Evolutionary conservation across 2,797 vertebrate species (phyloP).

Genomic region (Poeciliopsis paucimaculata): DNA sequence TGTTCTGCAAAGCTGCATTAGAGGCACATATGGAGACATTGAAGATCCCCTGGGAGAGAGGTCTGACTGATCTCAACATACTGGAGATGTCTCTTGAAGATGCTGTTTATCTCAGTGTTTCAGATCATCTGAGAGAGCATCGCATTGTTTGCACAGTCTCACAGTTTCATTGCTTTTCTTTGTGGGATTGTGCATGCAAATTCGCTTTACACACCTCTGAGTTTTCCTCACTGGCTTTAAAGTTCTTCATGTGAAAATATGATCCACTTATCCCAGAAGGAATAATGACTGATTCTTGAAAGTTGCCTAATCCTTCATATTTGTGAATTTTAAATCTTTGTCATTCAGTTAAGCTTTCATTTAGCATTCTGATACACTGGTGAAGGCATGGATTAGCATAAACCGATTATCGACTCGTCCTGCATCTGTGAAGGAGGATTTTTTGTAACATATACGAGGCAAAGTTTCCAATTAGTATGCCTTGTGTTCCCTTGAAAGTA

Average conservation of each 20-base stretch:
- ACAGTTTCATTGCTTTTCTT: not conserved
- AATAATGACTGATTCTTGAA: conserved; percentile 60
- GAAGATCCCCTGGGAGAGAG: conserved; percentile 42
- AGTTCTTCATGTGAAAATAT: conserved; percentile 32
- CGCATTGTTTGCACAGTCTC: conserved; percentile 15
- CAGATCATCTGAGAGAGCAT: conserved; percentile 32
- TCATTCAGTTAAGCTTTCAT: conserved; percentile 68
- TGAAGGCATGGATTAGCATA: conserved; percentile 71
- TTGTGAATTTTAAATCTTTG: conserved; percentile 71
- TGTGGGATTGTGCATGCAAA: conserved; percentile 21
- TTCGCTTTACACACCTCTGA: not conserved
- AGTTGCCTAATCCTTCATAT: conserved; percentile 69
- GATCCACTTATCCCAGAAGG: conserved; percentile 45
- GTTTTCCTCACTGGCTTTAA: conserved; percentile 9
- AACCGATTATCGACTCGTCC: conserved; percentile 67
- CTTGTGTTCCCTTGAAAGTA: conserved; percentile 33
- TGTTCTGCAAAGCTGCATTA: conserved; percentile 44
- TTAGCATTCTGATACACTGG: conserved; percentile 72
- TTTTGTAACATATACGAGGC: conserved; percentile 51
- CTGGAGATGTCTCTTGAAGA: conserved; percentile 34
- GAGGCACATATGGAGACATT: conserved; percentile 39
- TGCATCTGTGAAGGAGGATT: conserved; percentile 55
- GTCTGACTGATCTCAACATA: conserved; percentile 43
- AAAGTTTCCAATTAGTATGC: conserved; percentile 65
- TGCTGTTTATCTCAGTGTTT: conserved; percentile 32